Evolutionary conservation across 2,113 vertebrate species (phyloP), one percentile per base, ranked within the genome.

Genomic region (Myotis davidii): DNA sequence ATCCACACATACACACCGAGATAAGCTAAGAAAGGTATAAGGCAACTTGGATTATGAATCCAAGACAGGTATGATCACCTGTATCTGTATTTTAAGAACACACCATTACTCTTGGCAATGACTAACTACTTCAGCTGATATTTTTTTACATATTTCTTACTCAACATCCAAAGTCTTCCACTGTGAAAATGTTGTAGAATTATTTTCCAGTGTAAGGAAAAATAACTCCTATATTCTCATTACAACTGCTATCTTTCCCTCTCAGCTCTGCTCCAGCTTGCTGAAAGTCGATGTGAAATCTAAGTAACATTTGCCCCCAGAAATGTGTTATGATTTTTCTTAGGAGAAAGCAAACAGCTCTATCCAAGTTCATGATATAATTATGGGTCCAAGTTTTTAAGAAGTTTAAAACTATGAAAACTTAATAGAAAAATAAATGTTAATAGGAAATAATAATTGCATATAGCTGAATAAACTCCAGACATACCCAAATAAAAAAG

Each of bases 351-450:
- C 32, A 70, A 90, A 92, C 21, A 77, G 16, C 21, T 0, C 76
- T 84, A 45, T 92, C 29, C 16, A 96, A 86, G 16, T 76, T 93
- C 18, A 70, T 90, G 45, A 91, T 64, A 29, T 39, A 89, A 82
- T n/a, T 65, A 90, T 78, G 83, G 5, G 32, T 67, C 25, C 17
- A 70, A 77, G 82, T n/a, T 74, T 78, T 65, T 77, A 72, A 88
- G 27, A 94, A 95, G 32, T 72, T 78, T 83, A 79, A 88, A 84
- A 56, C 11, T 48, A 78, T 56, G 12, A 78, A 91, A 90, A 29
- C 42, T 9, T 69, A 29, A 78, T 52, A 54, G 39, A 83, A 83
- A 91, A 72, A 72, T 84, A 65, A 86, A 59, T 64, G 11, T 65
- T 78, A 52, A 85, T 48, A 76, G 9, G 27, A 81, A 69, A 59